A percentile compares a stretch with the other conserved stretches of the same genome.
These are phyloP conservation scores for Camelus dromedarius DNA, from an alignment of 2,113 vertebrate genomes.

Conservation along the genomic window DNA sequence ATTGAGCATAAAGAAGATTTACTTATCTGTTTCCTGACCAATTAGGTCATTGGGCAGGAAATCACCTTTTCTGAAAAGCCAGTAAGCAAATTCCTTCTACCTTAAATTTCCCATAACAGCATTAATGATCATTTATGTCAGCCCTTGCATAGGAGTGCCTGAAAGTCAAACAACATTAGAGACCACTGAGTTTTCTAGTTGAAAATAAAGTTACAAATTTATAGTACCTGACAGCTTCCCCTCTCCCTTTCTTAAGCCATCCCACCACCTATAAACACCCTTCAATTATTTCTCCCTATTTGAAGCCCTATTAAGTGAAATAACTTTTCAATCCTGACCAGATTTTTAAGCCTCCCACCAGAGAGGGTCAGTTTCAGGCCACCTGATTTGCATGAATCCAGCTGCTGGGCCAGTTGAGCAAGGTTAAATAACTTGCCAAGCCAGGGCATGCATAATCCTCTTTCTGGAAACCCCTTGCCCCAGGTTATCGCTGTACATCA, in stretches of 20 bases:
- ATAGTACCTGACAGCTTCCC: background rate
- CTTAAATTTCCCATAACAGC: conserved; percentile 57
- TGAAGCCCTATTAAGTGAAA: background rate
- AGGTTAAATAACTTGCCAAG: conserved; percentile 60
- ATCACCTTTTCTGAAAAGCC: conserved; percentile 74
- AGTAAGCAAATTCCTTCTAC: conserved; percentile 55
- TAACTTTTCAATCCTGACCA: conserved; percentile 9
- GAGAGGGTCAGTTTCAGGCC: conserved; percentile 53
- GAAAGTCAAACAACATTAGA: conserved; percentile 34
- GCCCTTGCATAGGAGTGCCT: background rate
- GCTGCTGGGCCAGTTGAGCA: background rate
- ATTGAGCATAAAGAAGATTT: conserved; percentile 22
- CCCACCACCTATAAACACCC: background rate
- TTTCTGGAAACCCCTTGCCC: conserved; percentile 76
- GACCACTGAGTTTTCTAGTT: conserved; percentile 40
- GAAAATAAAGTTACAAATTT: conserved; percentile 53
- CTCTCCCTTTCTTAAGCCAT: background rate
- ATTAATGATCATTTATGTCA: conserved; percentile 31
- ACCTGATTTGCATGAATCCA: conserved; percentile 21
- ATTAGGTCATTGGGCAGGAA: conserved; percentile 74
- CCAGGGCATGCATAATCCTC: conserved; percentile 9
- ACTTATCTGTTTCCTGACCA: conserved; percentile 74
- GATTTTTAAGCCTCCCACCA: conserved; percentile 29
- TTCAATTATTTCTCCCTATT: background rate
- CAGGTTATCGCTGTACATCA: conserved; percentile 70